Conservation (phyloP, 2,888 invertebrate genomes). For the Agrilus cyanescens region DNA sequence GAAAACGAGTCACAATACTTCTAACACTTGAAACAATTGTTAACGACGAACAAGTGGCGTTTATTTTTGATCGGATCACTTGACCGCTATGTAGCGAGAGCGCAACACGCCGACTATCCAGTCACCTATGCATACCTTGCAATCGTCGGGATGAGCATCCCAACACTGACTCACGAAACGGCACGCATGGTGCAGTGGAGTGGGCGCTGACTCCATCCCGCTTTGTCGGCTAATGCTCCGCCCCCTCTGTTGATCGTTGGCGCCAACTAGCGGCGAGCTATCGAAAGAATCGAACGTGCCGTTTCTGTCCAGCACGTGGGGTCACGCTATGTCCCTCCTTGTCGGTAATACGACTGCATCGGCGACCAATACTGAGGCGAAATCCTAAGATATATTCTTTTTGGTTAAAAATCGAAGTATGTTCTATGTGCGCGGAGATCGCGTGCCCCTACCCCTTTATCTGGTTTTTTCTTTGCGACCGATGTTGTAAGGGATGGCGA, state of each 20-base stretch:
- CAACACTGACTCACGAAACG: slow-evolving; percentile 39
- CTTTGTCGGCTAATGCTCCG: slow-evolving; percentile 47
- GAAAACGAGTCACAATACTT: too few relatives aligned
- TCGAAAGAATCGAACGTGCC: slow-evolving; percentile 23
- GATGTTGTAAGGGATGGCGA: slow-evolving; percentile 26
- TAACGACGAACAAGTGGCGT: too few relatives aligned
- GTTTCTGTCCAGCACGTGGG: slow-evolving; percentile 36
- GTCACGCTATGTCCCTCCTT: slow-evolving; percentile 15
- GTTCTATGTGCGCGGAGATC: slow-evolving; percentile 27
- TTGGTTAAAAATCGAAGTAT: slow-evolving; percentile 37
- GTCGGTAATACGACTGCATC: slow-evolving; percentile 17
- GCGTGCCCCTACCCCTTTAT: slow-evolving; percentile 28
- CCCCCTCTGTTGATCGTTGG: slow-evolving; percentile 42
- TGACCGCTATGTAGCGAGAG: too few relatives aligned
- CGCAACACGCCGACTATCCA: slow-evolving; percentile 1
- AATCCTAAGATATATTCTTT: slow-evolving; percentile 35
- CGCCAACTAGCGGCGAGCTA: slow-evolving; percentile 29
- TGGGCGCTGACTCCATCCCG: slow-evolving; percentile 27
- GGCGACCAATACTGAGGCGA: slow-evolving; percentile 29
- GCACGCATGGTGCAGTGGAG: slow-evolving; percentile 48
- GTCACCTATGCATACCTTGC: slow-evolving; percentile 33
- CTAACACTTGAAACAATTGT: too few relatives aligned
- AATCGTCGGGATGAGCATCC: slow-evolving; percentile 46
- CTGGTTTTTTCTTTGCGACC: slow-evolving; percentile 28
- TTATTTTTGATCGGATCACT: too few relatives aligned